Base-by-base conservation (phyloP, 2,888 invertebrate species). In the Melipona bicolor region DNA sequence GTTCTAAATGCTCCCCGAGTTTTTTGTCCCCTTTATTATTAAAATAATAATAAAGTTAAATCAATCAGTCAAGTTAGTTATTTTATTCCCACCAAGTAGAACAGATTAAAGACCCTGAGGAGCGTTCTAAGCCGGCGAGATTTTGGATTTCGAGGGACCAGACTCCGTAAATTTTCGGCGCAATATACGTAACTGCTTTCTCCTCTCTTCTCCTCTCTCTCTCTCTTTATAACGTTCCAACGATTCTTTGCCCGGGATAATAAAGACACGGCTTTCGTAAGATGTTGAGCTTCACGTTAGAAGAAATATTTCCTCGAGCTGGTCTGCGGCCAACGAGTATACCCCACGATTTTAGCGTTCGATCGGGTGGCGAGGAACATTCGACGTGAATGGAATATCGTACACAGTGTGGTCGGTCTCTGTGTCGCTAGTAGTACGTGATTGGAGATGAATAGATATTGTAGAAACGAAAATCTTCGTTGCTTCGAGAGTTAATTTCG, bases 111-210 rank as follows among this genome's bases (percentile, higher is more conserved):
- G 50, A 68, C 21, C 19, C 77, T 32, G 61, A 32, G 17, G 19
- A 43, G 17, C 17, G 67, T 52, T 71, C 49, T 9, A 13, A 64
- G 36, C 13, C 21, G 4, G 64, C 4, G 13, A 64, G 64, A 32
- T 4, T 64, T 64, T 13, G 64, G 64, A 27, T 27, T 27, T 21
- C 13, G 13, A 64, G 2, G 32, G 21, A 21, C 13, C 32, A 19
- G 4, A 21, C 32, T 62, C 0, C 32, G 62, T 19, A 75, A 69
- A 78, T 52, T 81, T 74, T 78, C 67, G 61, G 50, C 27, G 69
- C 67, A 76, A 65, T 72, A 72, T 72, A 43, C 32, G 6, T 15
- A n/a, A 43, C 24, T 43, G 19, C 61, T 5, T 36, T n/a, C 59
- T 36, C 27, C 24, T 2, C 32, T n/a, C 15, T 13, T 56, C n/a